Evolutionary conservation across 92 coral and sea anemone genomes (phyloP).

Genomic region (Ricordea florida): DNA sequence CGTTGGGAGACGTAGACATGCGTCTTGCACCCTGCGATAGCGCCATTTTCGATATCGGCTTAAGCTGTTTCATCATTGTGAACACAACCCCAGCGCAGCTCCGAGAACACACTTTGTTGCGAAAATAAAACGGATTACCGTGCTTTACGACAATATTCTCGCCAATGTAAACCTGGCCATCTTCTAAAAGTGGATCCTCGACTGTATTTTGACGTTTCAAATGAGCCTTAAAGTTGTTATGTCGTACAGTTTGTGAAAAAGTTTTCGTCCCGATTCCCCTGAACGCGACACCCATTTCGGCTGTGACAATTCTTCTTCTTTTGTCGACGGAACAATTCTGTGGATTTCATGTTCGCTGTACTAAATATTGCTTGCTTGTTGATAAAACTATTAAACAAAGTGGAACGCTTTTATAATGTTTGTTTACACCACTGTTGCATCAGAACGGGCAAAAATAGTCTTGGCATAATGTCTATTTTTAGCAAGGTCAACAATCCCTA

Average conservation of each 20-base stretch:
- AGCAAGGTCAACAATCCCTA: no score
- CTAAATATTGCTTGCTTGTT: constrained; percentile 14
- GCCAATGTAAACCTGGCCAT: constrained; percentile 69
- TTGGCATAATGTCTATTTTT: no score
- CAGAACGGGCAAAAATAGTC: no score
- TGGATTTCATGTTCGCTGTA: background rate
- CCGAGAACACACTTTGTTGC: constrained; percentile 52
- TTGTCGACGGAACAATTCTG: constrained; percentile 5
- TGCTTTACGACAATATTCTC: constrained; percentile 73
- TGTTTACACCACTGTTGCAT: no score
- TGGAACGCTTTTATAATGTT: no score
- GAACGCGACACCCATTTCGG: constrained; percentile 29
- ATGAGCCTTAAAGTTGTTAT: background rate
- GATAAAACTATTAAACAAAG: constrained; percentile 29
- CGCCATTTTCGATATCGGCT: constrained; percentile 55
- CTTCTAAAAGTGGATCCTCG: constrained; percentile 20
- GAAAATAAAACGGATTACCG: constrained; percentile 60
- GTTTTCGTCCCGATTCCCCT: constrained; percentile 20
- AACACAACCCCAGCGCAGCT: constrained; percentile 55
- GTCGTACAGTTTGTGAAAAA: constrained; percentile 54
- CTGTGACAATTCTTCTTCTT: constrained; percentile 22
- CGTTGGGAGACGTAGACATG: constrained; percentile 70
- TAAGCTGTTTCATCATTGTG: constrained; percentile 57
- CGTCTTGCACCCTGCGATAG: constrained; percentile 72
- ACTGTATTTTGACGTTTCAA: constrained; percentile 25